Base-by-base conservation (phyloP, 2,113 vertebrate genomes). In the Tauraco erythrolophus region DNA sequence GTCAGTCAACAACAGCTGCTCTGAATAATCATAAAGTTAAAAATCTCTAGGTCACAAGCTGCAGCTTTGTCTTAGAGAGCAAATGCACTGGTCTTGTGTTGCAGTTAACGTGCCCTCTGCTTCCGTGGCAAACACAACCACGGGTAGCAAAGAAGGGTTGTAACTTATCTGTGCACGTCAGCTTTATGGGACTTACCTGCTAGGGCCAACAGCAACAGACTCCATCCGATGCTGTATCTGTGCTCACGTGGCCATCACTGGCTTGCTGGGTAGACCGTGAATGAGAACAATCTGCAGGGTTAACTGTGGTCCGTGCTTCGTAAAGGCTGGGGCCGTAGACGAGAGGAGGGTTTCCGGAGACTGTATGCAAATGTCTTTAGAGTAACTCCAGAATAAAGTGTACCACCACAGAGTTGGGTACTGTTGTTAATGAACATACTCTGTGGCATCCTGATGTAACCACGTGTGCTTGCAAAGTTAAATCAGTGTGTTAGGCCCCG, bases 361-460 rank as follows among this genome's bases (percentile, higher is more conserved):
- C 69, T 65, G 50, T 48, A 23, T 7, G 17, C 22, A n/a, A 84
- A 41, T 80, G 86, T 64, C 83, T 89, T 81, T n/a, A 86, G 89
- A 89, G 51, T 65, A 60, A 14, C 88, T 83, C 61, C 70, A 80
- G 93, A 93, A 95, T 84, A 68, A 92, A 84, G 31, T 56, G 80
- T 91, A 56, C 77, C 61, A 76, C 83, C 84, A 28, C 85, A 57
- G 93, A 91, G 91, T 17, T 83, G 86, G 92, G 91, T 77, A 7
- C 76, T 94, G 91, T 87, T 56, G 65, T 91, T 41, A 6, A 51
- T 90, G 75, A 25, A 41, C 76, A 46, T 19, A 3, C 92, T 92
- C 93, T 87, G 86, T 84, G 96, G 72, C 78, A n/a, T 65, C 78
- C 54, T 89, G 48, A 51, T 89, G 92, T 86, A 84, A 68, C 86